phyloP scores from a whole-genome alignment of 2,113 vertebrate genomes.

The Martes martes region DNA sequence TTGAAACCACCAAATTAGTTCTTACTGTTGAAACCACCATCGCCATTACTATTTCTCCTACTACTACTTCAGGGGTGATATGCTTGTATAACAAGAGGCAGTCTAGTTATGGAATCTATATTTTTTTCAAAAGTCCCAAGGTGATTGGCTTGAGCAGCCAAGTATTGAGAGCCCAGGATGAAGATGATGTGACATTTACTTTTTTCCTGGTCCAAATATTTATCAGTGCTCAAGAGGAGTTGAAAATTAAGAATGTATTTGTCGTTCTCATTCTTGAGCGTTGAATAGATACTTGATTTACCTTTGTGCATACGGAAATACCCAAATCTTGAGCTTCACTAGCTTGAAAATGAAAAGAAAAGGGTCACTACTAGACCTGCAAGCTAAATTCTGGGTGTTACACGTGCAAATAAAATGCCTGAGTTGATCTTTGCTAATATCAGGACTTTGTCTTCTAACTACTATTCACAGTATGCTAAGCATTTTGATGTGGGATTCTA shows the following conservation, averaged over 20 bases:
- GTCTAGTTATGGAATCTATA: not conserved
- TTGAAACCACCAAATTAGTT: not conserved
- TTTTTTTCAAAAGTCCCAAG: not conserved
- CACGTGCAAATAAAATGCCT: not conserved
- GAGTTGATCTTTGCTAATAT: not conserved
- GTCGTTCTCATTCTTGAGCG: not conserved
- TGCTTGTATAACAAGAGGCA: not conserved
- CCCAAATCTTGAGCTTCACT: not conserved
- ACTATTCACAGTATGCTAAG: not conserved
- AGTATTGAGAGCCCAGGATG: not conserved
- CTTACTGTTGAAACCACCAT: too few relatives aligned
- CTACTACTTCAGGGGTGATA: not conserved
- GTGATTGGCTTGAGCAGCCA: not conserved
- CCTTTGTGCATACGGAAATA: not conserved
- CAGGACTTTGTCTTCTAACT: not conserved
- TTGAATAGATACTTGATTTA: not conserved
- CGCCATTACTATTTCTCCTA: too few relatives aligned
- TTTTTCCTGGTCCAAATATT: not conserved
- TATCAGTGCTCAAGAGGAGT: not conserved
- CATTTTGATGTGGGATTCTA: not conserved
- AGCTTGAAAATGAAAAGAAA: not conserved
- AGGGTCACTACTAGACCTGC: not conserved
- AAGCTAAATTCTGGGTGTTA: not conserved
- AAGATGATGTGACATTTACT: not conserved
- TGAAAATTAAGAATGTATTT: not conserved